Conservation (phyloP, 2,797 vertebrate species). For the Anabas testudineus region DNA sequence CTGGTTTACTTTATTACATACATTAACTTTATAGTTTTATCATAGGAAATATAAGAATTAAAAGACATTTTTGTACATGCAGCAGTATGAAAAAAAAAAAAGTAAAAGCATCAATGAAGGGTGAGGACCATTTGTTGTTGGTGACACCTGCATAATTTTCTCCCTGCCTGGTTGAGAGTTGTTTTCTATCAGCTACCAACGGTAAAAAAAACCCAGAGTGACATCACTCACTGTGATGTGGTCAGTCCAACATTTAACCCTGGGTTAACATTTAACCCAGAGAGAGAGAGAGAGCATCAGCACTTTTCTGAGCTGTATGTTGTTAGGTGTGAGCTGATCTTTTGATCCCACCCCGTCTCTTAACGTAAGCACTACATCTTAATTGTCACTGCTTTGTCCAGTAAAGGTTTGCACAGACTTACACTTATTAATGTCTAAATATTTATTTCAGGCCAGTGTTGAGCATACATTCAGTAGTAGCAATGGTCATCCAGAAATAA, state of each 20-base stretch:
- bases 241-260: not conserved
- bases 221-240: not conserved
- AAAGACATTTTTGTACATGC: no score
- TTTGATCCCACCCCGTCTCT: not conserved
- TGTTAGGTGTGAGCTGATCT: not conserved
- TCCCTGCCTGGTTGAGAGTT: not conserved
- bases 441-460: not conserved
- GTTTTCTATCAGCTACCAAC: not conserved
- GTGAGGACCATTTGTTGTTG: not conserved
- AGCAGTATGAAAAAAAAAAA: not conserved
- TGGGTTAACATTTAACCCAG: not conserved
- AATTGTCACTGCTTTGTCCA: not conserved
- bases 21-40: no score
- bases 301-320: not conserved
- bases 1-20: no score
- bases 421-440: no score
- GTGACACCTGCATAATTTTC: not conserved
- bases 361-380: not conserved
- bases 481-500: not conserved
- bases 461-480: not conserved
- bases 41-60: not conserved
- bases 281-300: not conserved
- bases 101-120: not conserved
- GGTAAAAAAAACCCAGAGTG: slow-evolving; percentile 18
- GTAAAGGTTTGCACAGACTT: no score